Conservation (phyloP, 2,888 invertebrate species). For the Orchesellides sinensis region DNA sequence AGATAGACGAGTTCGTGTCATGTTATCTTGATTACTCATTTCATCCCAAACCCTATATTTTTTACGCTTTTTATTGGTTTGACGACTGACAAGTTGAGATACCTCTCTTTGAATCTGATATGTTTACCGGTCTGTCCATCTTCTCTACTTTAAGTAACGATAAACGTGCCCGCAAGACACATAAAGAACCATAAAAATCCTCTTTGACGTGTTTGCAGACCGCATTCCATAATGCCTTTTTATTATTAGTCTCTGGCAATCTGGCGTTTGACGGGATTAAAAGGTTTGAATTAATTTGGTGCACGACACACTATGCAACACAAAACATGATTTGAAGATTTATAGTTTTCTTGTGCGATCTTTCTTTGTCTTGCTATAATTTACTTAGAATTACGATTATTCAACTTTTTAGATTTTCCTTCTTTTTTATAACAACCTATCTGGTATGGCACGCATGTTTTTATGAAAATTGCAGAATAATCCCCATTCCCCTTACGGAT, state of each 20-base stretch:
- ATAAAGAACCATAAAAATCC: slow-evolving; percentile 37
- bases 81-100: slow-evolving; percentile 60
- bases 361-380: slow-evolving; percentile 51
- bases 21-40: slow-evolving; percentile 69
- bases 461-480: too few relatives aligned
- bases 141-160: slow-evolving; percentile 17
- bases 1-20: slow-evolving; percentile 70
- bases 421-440: too few relatives aligned
- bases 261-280: slow-evolving; percentile 42
- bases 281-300: slow-evolving; percentile 53
- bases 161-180: slow-evolving; percentile 54
- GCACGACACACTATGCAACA: slow-evolving; percentile 32
- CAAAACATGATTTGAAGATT: slow-evolving; percentile 48
- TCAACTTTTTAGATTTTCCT: slow-evolving; percentile 44
- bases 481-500: too few relatives aligned
- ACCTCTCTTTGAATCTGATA: slow-evolving; percentile 32
- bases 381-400: slow-evolving; percentile 47
- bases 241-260: slow-evolving; percentile 28
- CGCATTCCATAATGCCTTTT: slow-evolving; percentile 40
- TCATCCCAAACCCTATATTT: slow-evolving; percentile 53
- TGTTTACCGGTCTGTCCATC: slow-evolving; percentile 46
- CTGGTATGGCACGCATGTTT: too few relatives aligned
- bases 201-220: slow-evolving; percentile 45
- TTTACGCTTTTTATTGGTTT: slow-evolving; percentile 62
- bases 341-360: slow-evolving; percentile 32